A percentile compares a stretch with the other conserved stretches of the same genome.
These are phyloP conservation scores for Amphiprion percula DNA, from an alignment of 2,113 vertebrate species.

Conservation along the genomic window DNA sequence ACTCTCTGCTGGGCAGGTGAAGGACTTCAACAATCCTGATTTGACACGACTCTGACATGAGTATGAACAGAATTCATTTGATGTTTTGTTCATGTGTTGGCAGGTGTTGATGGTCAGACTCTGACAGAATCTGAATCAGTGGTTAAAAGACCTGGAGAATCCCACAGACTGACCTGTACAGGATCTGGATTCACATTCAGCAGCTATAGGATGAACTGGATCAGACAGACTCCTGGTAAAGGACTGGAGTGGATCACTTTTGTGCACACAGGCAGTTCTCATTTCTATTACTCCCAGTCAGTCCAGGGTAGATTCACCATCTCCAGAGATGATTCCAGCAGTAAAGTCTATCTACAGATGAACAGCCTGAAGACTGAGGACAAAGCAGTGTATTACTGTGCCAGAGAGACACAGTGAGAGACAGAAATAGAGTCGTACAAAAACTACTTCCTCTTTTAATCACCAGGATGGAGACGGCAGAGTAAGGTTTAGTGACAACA, in stretches of 20 bases:
- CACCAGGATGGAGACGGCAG: too few relatives aligned
- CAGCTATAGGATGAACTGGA: conserved; percentile 12
- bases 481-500: too few relatives aligned
- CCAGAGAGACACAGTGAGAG: background rate
- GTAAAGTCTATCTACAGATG: conserved; percentile 39
- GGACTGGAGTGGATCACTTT: conserved; percentile 29
- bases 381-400: conserved; percentile 43
- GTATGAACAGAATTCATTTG: too few relatives aligned
- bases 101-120: conserved; percentile 24
- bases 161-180: conserved; percentile 23
- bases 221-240: conserved; percentile 62
- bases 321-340: conserved; percentile 46
- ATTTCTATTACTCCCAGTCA: conserved; percentile 25
- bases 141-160: background rate
- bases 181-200: conserved; percentile 14
- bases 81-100: too few relatives aligned
- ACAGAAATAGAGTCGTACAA: background rate
- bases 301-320: conserved; percentile 33
- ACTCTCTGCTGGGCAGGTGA: too few relatives aligned
- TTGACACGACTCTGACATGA: too few relatives aligned
- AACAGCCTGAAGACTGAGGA: conserved; percentile 38
- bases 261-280: fast-evolving
- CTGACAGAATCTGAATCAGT: conserved; percentile 36
- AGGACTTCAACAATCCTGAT: too few relatives aligned
- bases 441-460: conserved; percentile 8